Conservation (phyloP, 1,140 invertebrate genomes). For the Acromyrmex charruanus region DNA sequence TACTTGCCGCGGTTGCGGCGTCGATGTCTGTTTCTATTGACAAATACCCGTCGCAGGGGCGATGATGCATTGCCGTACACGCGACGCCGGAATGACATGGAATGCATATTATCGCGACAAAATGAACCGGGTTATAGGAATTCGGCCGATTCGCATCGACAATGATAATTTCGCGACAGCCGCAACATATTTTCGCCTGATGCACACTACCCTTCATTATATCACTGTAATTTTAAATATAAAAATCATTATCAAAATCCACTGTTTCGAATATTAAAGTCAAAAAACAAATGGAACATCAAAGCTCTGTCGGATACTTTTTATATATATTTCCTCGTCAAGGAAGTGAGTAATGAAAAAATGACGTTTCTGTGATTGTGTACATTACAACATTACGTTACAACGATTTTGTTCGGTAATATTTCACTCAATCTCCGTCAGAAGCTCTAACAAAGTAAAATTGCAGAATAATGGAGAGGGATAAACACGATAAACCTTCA, state of each 20-base stretch:
- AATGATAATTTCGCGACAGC: slow-evolving; percentile 22
- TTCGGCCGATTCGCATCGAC: slow-evolving; percentile 62
- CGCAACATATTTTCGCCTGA: slow-evolving; percentile 34
- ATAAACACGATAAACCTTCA: slow-evolving; percentile 15
- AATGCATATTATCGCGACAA: slow-evolving; percentile 76
- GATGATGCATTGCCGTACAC: slow-evolving; percentile 80
- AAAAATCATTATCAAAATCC: not conserved
- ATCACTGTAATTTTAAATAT: no score
- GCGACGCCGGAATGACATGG: slow-evolving; percentile 71
- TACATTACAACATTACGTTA: not conserved
- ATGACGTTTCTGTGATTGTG: not conserved
- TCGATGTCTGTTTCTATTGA: slow-evolving; percentile 84
- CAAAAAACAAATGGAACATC: not conserved
- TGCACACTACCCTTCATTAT: not conserved
- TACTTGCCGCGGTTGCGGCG: slow-evolving; percentile 80
- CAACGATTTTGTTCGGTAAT: not conserved
- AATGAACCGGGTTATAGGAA: slow-evolving; percentile 73
- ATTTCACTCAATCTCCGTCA: not conserved
- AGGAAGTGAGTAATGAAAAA: not conserved
- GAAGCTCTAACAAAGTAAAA: slow-evolving; percentile 14
- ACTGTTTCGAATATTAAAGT: not conserved
- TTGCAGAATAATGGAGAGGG: not conserved
- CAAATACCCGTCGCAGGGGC: slow-evolving; percentile 80
- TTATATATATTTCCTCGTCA: not conserved
- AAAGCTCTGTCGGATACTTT: not conserved